A percentile compares a stretch with the other conserved stretches of the same genome.
phyloP scores from a whole-genome alignment of 2,113 vertebrate genomes.

The Lutjanus erythropterus region DNA sequence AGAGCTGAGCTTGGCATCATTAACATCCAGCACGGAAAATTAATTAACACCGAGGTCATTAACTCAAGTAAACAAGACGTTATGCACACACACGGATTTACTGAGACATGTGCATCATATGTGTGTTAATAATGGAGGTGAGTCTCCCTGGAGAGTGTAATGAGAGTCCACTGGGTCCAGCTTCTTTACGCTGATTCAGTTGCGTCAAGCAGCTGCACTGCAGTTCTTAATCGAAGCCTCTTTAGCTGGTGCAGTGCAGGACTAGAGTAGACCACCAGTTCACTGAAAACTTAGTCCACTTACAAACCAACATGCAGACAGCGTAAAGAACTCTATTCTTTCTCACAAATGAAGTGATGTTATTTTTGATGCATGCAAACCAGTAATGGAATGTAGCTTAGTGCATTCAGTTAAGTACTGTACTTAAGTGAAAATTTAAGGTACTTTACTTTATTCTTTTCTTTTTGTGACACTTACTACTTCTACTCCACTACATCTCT shows the following conservation, averaged over 20 bases:
- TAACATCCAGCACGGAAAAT: slow-evolving; percentile 48
- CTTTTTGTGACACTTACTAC: too few relatives aligned
- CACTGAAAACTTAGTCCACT: neutral
- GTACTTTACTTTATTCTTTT: too few relatives aligned
- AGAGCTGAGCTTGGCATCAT: slow-evolving; percentile 29
- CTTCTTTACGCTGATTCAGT: slow-evolving; percentile 23
- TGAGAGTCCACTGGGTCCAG: slow-evolving; percentile 51
- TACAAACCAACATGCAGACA: neutral
- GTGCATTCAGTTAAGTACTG: too few relatives aligned
- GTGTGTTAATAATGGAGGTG: slow-evolving; percentile 65
- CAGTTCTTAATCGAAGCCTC: slow-evolving; percentile 28
- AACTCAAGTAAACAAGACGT: slow-evolving; percentile 57
- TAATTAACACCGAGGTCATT: slow-evolving; percentile 66
- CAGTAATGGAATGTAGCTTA: too few relatives aligned
- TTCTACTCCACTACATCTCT: too few relatives aligned
- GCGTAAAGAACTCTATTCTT: neutral
- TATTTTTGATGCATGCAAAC: neutral
- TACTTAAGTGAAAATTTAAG: too few relatives aligned
- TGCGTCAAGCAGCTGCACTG: slow-evolving; percentile 26
- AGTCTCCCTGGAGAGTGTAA: slow-evolving; percentile 45
- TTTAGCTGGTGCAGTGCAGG: slow-evolving; percentile 19
- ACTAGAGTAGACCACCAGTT: neutral
- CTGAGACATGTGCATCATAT: slow-evolving; percentile 4
- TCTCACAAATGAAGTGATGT: neutral
- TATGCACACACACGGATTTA: slow-evolving; percentile 1